Evolutionary conservation across 2,888 invertebrate genomes (phyloP).

Genomic region (Mystacides longicornis): DNA sequence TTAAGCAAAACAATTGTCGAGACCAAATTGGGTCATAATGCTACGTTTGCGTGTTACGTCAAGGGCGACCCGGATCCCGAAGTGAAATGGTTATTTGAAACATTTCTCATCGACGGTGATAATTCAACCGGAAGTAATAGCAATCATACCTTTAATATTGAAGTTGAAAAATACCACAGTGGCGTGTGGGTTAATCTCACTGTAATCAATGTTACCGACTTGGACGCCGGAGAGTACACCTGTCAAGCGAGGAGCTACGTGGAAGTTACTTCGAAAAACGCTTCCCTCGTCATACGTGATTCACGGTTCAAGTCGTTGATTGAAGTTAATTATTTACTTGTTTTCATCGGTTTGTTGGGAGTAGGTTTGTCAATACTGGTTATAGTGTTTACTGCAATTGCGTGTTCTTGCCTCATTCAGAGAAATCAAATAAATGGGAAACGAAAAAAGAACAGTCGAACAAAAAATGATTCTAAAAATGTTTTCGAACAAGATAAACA

Average conservation of each 20-base stretch:
- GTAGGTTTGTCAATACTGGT: constrained; percentile 63
- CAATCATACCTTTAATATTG: constrained; percentile 25
- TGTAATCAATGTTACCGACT: constrained; percentile 71
- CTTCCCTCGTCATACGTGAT: constrained; percentile 38
- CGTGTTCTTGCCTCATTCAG: constrained; percentile 40
- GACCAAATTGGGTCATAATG: constrained; percentile 75
- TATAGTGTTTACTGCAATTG: constrained; percentile 50
- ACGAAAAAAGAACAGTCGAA: constrained; percentile 64
- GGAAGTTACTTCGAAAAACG: constrained; percentile 53
- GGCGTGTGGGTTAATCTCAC: constrained; percentile 72
- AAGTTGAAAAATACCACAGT: constrained; percentile 21
- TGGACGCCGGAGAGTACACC: constrained; percentile 78
- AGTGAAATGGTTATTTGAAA: constrained; percentile 77
- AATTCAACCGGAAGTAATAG: constrained; percentile 45
- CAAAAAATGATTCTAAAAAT: constrained; percentile 58
- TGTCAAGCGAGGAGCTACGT: constrained; percentile 68
- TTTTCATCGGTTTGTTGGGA: constrained; percentile 60
- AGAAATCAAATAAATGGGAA: constrained; percentile 44
- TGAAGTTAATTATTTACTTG: constrained; percentile 29
- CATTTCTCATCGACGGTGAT: constrained; percentile 49
- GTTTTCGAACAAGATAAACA: constrained; percentile 87
- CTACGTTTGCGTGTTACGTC: constrained; percentile 74
- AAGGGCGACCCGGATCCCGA: constrained; percentile 78
- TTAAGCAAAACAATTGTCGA: constrained; percentile 54
- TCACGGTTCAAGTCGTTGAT: constrained; percentile 9